Evolutionary conservation across 2,797 vertebrate genomes (phyloP).

Genomic region (Nyctibius grandis): DNA sequence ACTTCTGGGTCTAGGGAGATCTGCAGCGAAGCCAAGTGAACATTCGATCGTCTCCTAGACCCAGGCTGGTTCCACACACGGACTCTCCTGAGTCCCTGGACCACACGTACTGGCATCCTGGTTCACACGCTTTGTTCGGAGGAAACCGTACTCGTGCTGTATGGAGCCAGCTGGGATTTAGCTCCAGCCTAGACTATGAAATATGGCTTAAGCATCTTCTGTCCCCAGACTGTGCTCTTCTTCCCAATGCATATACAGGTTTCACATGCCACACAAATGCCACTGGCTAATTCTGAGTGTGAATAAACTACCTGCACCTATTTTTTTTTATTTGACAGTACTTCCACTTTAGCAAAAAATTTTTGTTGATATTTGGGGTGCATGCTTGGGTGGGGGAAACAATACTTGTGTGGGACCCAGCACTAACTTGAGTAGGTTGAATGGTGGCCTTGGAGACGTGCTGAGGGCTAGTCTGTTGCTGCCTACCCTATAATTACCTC

Average conservation of each 20-base stretch:
- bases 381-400: neutral
- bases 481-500: neutral
- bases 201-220: neutral
- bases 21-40: neutral
- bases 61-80: neutral
- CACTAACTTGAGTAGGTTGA: neutral
- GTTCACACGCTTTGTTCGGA: neutral
- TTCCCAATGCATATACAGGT: neutral
- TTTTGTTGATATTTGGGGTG: neutral
- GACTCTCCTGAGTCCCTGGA: neutral
- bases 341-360: neutral
- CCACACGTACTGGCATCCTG: accelerated
- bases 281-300: neutral
- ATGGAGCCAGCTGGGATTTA: neutral
- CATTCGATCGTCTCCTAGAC: neutral
- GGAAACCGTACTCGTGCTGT: accelerated
- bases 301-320: neutral
- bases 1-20: accelerated
- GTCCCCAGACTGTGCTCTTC: neutral
- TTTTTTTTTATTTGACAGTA: neutral
- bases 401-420: neutral
- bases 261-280: neutral
- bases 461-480: neutral
- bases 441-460: neutral
- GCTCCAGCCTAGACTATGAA: neutral